Evolutionary conservation across 2,113 vertebrate genomes (phyloP).

Genomic region (human): DNA sequence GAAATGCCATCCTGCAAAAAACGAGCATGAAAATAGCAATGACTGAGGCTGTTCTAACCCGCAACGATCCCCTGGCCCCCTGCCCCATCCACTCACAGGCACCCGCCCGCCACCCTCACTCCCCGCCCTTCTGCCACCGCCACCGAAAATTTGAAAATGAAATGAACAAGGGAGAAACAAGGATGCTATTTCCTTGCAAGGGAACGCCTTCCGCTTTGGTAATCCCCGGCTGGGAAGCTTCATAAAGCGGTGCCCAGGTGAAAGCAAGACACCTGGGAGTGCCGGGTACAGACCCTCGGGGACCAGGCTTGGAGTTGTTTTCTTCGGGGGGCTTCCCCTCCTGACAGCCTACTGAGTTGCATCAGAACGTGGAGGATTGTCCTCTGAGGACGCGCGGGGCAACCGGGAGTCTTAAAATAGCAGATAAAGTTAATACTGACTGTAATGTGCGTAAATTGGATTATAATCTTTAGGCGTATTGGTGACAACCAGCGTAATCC

Average conservation of each 20-base stretch:
- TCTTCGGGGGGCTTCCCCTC: not conserved
- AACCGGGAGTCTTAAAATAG: conserved; percentile 69
- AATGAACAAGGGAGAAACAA: conserved; percentile 25
- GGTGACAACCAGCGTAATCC: conserved; percentile 73
- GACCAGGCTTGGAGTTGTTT: conserved; percentile 25
- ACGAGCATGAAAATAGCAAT: conserved; percentile 9
- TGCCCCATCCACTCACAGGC: not conserved
- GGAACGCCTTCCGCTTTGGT: conserved; percentile 25
- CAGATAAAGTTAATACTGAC: conserved; percentile 74
- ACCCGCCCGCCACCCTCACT: not conserved
- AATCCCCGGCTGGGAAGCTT: not conserved
- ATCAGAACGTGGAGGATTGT: conserved; percentile 57
- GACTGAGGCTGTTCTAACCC: not conserved
- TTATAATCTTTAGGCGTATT: conserved; percentile 74
- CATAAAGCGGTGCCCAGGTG: conserved; percentile 59
- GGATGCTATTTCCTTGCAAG: conserved; percentile 47
- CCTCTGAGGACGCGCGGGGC: conserved; percentile 46
- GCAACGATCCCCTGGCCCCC: not conserved
- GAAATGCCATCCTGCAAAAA: conserved; percentile 20
- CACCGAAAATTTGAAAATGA: conserved; percentile 16
- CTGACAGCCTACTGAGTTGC: conserved; percentile 57
- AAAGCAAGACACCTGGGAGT: conserved; percentile 44
- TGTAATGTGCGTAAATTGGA: conserved; percentile 75
- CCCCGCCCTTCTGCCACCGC: not conserved
- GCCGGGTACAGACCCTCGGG: not conserved